Conservation (phyloP, 2,113 vertebrate genomes). For the Dolichotis patagonum region DNA sequence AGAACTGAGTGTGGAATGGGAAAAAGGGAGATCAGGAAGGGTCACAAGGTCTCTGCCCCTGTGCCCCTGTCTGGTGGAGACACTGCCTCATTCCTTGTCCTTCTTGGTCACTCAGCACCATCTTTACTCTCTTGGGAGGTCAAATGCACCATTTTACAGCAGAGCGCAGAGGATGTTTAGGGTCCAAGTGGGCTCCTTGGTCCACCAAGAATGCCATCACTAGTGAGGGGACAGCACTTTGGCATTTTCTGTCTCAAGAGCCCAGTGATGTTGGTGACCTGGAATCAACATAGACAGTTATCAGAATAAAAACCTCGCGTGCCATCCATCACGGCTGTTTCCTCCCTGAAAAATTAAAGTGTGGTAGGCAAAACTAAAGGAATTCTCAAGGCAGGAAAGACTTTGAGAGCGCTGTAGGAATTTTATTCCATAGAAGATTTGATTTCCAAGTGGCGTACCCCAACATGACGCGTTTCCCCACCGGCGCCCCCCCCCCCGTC, state of each 20-base stretch:
- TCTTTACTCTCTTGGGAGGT: neutral
- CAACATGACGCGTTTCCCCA: neutral
- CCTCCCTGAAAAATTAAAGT: conserved; percentile 10
- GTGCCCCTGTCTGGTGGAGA: too few species aligned
- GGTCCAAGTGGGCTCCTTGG: fast-evolving
- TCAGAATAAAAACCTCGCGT: neutral
- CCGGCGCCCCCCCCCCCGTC: neutral
- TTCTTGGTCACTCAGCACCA: fast-evolving
- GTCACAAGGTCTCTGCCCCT: fast-evolving
- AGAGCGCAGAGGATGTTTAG: fast-evolving
- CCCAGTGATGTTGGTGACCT: conserved; percentile 24
- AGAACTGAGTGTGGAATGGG: fast-evolving
- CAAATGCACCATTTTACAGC: fast-evolving
- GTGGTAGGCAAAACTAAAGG: neutral
- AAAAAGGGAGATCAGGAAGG: neutral
- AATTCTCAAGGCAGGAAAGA: neutral
- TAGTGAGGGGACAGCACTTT: fast-evolving
- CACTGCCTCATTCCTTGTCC: neutral
- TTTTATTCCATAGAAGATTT: too few species aligned
- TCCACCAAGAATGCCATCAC: too few species aligned
- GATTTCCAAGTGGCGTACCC: neutral
- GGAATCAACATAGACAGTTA: neutral
- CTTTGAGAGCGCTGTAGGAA: fast-evolving
- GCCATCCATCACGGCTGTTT: neutral
- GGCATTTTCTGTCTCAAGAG: neutral